Evolutionary conservation across 2,888 invertebrate genomes (phyloP).

Genomic region (Minunthozetes semirufus): DNA sequence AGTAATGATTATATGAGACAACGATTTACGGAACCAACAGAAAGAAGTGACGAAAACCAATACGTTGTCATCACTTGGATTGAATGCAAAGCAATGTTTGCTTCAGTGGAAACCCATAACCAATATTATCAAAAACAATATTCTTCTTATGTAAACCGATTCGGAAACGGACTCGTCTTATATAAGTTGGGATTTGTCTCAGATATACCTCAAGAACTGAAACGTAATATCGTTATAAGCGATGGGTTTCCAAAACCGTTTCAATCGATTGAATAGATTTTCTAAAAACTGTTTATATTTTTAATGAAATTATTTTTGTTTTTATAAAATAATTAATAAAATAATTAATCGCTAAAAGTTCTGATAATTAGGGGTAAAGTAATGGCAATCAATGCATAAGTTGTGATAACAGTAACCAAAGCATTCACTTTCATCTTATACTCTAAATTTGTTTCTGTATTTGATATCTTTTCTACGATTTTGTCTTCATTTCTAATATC

Average conservation of each 20-base stretch:
- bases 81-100: conserved; percentile 37
- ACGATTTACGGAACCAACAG: background rate
- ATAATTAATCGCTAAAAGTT: background rate
- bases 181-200: conserved; percentile 30
- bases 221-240: conserved; percentile 23
- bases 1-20: background rate
- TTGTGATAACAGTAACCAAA: background rate
- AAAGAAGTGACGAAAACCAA: background rate
- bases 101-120: conserved; percentile 20
- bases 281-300: too few species aligned
- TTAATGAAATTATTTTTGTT: too few species aligned
- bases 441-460: conserved; percentile 5
- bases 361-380: conserved; percentile 20
- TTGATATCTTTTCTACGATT: background rate
- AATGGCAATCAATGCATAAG: conserved; percentile 26
- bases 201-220: background rate
- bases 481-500: background rate
- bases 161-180: conserved; percentile 31
- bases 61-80: conserved; percentile 31
- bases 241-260: conserved; percentile 21
- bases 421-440: conserved; percentile 22
- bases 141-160: conserved; percentile 33
- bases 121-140: conserved; percentile 32
- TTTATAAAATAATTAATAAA: background rate
- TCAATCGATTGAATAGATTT: too few species aligned